Evolutionary conservation across 2,888 invertebrate genomes (phyloP).

Genomic region (Drosophila maculinotata): DNA sequence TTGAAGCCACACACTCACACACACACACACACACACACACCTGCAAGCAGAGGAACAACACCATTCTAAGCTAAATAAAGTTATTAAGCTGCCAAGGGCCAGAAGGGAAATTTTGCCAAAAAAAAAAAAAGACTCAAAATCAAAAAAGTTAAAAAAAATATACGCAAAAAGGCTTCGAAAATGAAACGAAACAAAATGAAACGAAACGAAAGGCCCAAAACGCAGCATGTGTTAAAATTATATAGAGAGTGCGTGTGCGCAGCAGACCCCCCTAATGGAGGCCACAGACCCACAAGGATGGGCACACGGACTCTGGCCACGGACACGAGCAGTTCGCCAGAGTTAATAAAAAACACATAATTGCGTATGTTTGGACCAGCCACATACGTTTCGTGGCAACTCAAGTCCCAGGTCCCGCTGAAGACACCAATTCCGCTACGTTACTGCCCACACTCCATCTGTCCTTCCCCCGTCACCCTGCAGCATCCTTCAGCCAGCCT

Average conservation of each 20-base stretch:
- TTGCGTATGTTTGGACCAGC: conserved; percentile 73
- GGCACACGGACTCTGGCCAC: conserved; percentile 17
- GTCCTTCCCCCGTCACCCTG: background rate
- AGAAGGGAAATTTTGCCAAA: conserved; percentile 72
- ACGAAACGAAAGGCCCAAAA: conserved; percentile 58
- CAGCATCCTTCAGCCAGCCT: conserved; percentile 34
- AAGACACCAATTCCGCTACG: conserved; percentile 26
- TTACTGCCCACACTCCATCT: conserved; percentile 62
- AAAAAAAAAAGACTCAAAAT: conserved; percentile 40
- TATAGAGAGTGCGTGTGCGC: conserved; percentile 79
- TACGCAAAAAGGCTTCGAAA: conserved; percentile 17
- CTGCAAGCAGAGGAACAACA: conserved; percentile 24
- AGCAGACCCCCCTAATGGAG: conserved; percentile 76
- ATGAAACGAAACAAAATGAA: conserved; percentile 48
- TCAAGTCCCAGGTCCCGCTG: conserved; percentile 21
- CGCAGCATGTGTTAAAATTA: conserved; percentile 79
- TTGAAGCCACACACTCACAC: conserved; percentile 44
- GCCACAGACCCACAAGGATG: conserved; percentile 55
- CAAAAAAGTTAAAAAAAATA: conserved; percentile 5
- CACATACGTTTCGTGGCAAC: conserved; percentile 27
- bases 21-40: conserved; percentile 8
- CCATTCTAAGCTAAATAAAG: conserved; percentile 76
- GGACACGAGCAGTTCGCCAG: conserved; percentile 36
- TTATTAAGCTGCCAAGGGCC: conserved; percentile 62
- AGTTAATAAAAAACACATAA: conserved; percentile 81